phyloP scores from a whole-genome alignment of 53 echinoderm and acorn worm genomes.

The Stichopus horrens region DNA sequence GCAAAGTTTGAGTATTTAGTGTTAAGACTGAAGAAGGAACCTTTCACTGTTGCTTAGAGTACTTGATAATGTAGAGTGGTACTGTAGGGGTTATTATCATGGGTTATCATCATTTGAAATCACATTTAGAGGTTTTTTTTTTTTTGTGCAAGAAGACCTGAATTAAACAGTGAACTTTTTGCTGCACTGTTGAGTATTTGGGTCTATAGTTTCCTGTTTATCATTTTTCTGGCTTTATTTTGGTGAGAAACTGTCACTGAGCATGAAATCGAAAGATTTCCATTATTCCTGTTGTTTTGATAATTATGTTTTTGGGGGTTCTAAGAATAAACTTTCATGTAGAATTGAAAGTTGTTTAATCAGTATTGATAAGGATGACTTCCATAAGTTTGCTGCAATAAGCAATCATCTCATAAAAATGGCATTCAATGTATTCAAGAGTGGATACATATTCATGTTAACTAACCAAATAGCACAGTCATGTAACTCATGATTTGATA shows the following conservation, averaged over 20 bases:
- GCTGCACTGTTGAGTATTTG: conserved; percentile 12
- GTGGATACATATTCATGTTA: too few relatives aligned
- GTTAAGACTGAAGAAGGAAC: conserved; percentile 11
- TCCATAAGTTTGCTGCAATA: conserved; percentile 5
- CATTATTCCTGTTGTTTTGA: too few relatives aligned
- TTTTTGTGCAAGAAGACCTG: background rate
- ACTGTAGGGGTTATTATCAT: background rate
- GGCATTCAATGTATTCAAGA: too few relatives aligned
- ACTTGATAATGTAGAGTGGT: conserved; percentile 2
- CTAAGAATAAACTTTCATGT: background rate
- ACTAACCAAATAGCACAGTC: too few relatives aligned
- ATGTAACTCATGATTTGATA: too few relatives aligned
- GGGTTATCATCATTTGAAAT: conserved; percentile 11
- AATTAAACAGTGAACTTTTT: conserved; percentile 1
- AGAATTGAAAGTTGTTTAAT: background rate
- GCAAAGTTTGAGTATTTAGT: conserved; percentile 28
- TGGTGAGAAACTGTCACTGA: background rate
- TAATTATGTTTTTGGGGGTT: too few relatives aligned
- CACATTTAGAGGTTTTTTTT: conserved; percentile 7
- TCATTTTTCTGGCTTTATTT: background rate
- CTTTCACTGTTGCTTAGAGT: background rate
- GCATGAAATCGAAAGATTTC: too few relatives aligned
- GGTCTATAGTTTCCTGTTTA: conserved; percentile 5
- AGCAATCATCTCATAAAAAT: background rate
- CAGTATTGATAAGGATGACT: conserved; percentile 1